Evolutionary conservation across 2,888 invertebrate species (phyloP), one percentile per base, ranked within the genome.

Genomic region (Hoplodrina ambigua): DNA sequence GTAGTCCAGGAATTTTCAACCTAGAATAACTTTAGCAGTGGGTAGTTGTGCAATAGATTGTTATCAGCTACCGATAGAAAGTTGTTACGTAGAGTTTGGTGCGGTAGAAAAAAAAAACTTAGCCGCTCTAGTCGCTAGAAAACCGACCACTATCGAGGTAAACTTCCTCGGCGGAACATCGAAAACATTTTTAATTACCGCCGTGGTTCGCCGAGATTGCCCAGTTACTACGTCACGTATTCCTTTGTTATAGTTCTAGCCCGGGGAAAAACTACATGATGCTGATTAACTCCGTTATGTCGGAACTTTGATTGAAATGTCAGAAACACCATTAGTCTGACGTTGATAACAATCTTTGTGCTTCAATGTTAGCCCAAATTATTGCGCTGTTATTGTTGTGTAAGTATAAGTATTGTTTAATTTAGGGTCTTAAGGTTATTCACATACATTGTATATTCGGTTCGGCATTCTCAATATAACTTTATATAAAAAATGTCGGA

Each of bases 111-210:
- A 73, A 25, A 72, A 82, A 72, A 69, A 72, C 58, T 60, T 61
- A 60, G 15, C 25, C 11, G 46, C 17, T 46, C 46, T 66, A 52
- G 63, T 68, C 60, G 63, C 65, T 81, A 58, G 72, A 75, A 74
- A 80, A 64, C 52, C 62, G 50, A 66, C 58, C 65, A 63, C 50
- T 60, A 53, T 46, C 53, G 33, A 69, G 30, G 69, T 67, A 83
- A 83, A 85, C 69, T 80, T 71, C 57, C 59, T 64, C 66, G 20
- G 61, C 33, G 64, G 65, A 72, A 72, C 69, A 78, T 70, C 61
- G 71, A 74, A 77, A 82, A 74, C 70, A 72, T 71, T 83, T 82
- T 74, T 76, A 84, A 84, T 80, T 79, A 83, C 69, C 70, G 66
- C 57, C 52, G 53, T 25, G 54, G 69, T 66, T 72, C 54, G 57